A percentile compares a stretch with the other conserved stretches of the same genome.
These are phyloP conservation scores for Vespertilio murinus DNA, from an alignment of 2,797 vertebrate genomes.

Conservation along the genomic window DNA sequence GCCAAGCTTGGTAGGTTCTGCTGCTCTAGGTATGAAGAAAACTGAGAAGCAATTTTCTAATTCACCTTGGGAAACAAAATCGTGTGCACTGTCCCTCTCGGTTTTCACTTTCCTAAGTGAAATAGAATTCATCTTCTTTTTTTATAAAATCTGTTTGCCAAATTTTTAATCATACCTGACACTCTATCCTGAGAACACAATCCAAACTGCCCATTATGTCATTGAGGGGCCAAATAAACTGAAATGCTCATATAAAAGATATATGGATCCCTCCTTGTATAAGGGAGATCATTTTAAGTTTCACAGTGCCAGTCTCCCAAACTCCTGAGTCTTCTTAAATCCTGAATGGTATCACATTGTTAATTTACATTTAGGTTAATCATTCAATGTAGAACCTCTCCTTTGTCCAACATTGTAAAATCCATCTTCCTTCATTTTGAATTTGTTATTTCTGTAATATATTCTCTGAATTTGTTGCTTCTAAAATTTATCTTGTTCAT, in stretches of 20 bases:
- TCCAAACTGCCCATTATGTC: neutral
- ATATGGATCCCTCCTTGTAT: neutral
- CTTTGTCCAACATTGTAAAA: neutral
- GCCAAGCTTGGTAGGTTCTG: neutral
- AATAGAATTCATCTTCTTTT: conserved; percentile 22
- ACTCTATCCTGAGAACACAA: neutral
- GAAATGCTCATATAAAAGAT: neutral
- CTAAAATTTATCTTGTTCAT: conserved; percentile 2
- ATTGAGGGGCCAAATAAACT: neutral
- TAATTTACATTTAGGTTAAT: neutral
- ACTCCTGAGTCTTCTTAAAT: neutral
- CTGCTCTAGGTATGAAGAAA: neutral
- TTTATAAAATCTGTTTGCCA: neutral
- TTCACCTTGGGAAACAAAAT: neutral
- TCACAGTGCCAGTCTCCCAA: neutral
- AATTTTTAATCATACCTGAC: conserved; percentile 1
- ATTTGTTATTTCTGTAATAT: conserved; percentile 25
- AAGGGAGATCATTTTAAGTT: neutral
- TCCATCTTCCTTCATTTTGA: neutral
- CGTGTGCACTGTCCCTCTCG: neutral
- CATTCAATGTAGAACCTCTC: neutral
- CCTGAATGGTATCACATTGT: neutral
- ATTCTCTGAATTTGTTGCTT: conserved; percentile 35
- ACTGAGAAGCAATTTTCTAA: neutral
- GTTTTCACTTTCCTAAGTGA: conserved; percentile 37